Percentiles rank a stretch among this genome's conserved stretches.
These are phyloP conservation scores for Protobothrops flavoviridis DNA, from an alignment of 2,113 vertebrate genomes.

Conservation along the genomic window DNA sequence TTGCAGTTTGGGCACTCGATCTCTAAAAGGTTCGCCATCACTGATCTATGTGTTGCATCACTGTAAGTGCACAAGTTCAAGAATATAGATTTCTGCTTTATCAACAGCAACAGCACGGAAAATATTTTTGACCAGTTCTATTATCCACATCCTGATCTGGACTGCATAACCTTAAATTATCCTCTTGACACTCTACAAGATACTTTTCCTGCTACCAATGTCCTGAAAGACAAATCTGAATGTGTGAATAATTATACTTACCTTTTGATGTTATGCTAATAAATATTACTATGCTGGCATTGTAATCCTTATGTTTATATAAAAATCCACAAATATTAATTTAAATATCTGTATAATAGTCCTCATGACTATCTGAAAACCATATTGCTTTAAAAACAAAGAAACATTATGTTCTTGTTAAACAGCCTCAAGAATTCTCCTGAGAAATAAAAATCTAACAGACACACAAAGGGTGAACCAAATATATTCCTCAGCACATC, in stretches of 20 bases:
- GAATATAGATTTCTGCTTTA: neutral
- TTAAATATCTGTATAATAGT: conserved; percentile 6
- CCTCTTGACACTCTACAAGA: neutral
- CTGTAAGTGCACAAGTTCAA: neutral
- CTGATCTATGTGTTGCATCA: neutral
- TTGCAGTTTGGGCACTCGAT: too few relatives aligned
- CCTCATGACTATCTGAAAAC: neutral
- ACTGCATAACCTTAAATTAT: neutral
- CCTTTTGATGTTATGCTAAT: neutral
- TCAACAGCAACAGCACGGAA: neutral
- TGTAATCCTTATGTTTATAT: neutral
- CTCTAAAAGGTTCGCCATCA: too few relatives aligned
- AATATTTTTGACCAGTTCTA: neutral
- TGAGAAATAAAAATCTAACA: conserved; percentile 36
- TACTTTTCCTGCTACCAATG: conserved; percentile 5
- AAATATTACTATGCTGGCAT: neutral
- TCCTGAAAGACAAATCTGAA: conserved; percentile 36
- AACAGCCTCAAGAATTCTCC: conserved; percentile 23
- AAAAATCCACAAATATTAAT: neutral
- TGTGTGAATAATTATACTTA: conserved; percentile 12
- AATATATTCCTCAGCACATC: conserved; percentile 22
- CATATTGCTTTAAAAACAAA: conserved; percentile 18
- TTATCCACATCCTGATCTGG: neutral
- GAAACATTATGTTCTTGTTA: neutral
- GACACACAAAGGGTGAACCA: conserved; percentile 14